Percentiles rank a stretch among this genome's conserved stretches.
Evolutionary conservation across 2,888 invertebrate species (phyloP).

Genomic region (Tanypteryx hageni): DNA sequence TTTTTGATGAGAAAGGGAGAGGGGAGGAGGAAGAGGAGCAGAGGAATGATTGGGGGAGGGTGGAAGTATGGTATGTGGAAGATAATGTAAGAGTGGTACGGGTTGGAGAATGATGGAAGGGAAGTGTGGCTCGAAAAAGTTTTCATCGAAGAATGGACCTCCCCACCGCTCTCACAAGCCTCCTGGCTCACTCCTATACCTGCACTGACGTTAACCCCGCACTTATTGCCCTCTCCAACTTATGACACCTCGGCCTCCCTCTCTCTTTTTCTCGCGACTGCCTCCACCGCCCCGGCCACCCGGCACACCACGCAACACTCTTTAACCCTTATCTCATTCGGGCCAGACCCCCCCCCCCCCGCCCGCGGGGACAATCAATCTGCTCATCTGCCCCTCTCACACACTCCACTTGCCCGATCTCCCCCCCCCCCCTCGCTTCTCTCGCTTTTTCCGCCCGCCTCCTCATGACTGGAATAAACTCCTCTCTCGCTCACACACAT

Average conservation of each 20-base stretch:
- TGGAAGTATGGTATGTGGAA: neutral
- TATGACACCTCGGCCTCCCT: neutral
- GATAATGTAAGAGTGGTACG: neutral
- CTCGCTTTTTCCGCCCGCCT: neutral
- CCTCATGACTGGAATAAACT: neutral
- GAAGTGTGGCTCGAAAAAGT: neutral
- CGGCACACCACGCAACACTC: conserved; percentile 11
- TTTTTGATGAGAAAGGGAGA: conserved; percentile 22
- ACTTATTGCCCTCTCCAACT: conserved; percentile 55
- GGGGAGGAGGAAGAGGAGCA: neutral
- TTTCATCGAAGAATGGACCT: conserved; percentile 1
- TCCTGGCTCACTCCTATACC: neutral
- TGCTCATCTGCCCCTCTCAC: conserved; percentile 54
- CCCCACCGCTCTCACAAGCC: neutral
- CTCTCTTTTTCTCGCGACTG: neutral
- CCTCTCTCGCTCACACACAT: neutral
- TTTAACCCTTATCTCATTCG: conserved; percentile 57
- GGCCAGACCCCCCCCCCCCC: conserved; percentile 57
- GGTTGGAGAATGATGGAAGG: neutral
- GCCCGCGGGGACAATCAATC: conserved; percentile 52
- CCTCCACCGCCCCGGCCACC: neutral
- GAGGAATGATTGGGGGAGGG: neutral
- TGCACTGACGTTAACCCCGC: conserved; percentile 49
- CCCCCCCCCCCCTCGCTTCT: neutral
- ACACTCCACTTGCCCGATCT: neutral